These are phyloP conservation scores for Malthinus seriepunctatus DNA, from an alignment of 2,888 invertebrate genomes.

Conservation along the genomic window DNA sequence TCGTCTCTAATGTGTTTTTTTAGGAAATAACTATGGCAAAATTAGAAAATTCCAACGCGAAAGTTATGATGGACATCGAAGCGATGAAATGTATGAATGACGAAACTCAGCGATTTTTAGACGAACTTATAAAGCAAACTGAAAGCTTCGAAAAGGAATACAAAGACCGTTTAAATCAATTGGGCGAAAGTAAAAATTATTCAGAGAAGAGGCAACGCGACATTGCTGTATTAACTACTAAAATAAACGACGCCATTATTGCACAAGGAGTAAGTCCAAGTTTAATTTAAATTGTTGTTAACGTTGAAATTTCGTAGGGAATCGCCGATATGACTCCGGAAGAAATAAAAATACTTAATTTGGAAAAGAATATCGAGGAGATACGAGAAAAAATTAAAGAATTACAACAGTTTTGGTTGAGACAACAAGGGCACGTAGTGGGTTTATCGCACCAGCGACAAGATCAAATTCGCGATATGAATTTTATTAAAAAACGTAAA, in stretches of 20 bases:
- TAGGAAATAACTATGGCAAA: conserved; percentile 59
- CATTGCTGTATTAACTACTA: conserved; percentile 57
- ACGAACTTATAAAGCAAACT: conserved; percentile 50
- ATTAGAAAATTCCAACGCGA: conserved; percentile 64
- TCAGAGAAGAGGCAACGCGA: conserved; percentile 58
- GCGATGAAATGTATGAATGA: conserved; percentile 49
- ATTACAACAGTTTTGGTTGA: conserved; percentile 75
- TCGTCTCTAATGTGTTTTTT: not conserved
- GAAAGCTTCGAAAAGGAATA: conserved; percentile 53
- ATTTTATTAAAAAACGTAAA: conserved; percentile 72
- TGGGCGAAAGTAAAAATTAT: conserved; percentile 53
- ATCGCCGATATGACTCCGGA: conserved; percentile 57
- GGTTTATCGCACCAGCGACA: conserved; percentile 70
- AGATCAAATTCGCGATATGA: conserved; percentile 68
- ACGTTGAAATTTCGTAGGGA: conserved; percentile 39
- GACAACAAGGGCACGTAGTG: conserved; percentile 74
- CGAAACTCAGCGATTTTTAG: conserved; percentile 45
- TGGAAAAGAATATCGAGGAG: conserved; percentile 68
- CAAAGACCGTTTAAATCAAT: conserved; percentile 52
- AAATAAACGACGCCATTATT: conserved; percentile 57
- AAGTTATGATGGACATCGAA: conserved; percentile 63
- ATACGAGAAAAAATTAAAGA: conserved; percentile 65
- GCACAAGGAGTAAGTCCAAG: conserved; percentile 54
- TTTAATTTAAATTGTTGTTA: conserved; percentile 1
- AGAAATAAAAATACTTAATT: conserved; percentile 65